phyloP scores from a whole-genome alignment of 2,888 invertebrate genomes.

The Cosmorhoe ocellata region DNA sequence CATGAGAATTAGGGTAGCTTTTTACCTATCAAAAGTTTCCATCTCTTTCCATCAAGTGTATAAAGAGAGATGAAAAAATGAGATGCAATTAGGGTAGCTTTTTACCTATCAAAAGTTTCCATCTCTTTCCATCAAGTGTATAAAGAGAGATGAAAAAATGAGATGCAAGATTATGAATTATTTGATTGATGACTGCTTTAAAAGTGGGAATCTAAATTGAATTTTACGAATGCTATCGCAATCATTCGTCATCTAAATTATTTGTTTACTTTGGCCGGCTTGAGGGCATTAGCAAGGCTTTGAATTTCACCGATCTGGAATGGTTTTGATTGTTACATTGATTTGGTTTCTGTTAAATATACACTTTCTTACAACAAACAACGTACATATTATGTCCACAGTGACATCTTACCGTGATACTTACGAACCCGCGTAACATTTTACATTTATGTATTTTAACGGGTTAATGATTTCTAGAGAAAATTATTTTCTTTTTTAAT shows the following conservation, averaged over 20 bases:
- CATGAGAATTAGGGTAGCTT: conserved; percentile 40
- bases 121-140: conserved; percentile 26
- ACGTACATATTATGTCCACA: too few species aligned
- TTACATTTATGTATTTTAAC: too few species aligned
- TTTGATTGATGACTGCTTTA: conserved; percentile 65
- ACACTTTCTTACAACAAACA: too few species aligned
- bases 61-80: conserved; percentile 18
- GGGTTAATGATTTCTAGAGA: too few species aligned
- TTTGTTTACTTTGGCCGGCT: conserved; percentile 54
- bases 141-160: conserved; percentile 18
- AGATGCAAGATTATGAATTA: conserved; percentile 35
- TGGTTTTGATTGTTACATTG: not conserved
- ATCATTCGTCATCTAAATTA: conserved; percentile 46
- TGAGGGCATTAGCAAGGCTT: conserved; percentile 19
- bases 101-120: conserved; percentile 19
- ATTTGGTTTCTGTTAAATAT: too few species aligned
- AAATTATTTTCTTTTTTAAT: too few species aligned
- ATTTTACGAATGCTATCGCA: conserved; percentile 47
- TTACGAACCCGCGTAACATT: too few species aligned
- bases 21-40: conserved; percentile 19
- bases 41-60: conserved; percentile 26
- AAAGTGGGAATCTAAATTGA: conserved; percentile 58
- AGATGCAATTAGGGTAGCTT: conserved; percentile 37
- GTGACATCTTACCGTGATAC: too few species aligned
- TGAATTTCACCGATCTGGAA: not conserved